A percentile compares a stretch with the other conserved stretches of the same genome.
These are phyloP conservation scores for Tetragnatha montana DNA, from an alignment of 2,888 invertebrate genomes.

Conservation along the genomic window DNA sequence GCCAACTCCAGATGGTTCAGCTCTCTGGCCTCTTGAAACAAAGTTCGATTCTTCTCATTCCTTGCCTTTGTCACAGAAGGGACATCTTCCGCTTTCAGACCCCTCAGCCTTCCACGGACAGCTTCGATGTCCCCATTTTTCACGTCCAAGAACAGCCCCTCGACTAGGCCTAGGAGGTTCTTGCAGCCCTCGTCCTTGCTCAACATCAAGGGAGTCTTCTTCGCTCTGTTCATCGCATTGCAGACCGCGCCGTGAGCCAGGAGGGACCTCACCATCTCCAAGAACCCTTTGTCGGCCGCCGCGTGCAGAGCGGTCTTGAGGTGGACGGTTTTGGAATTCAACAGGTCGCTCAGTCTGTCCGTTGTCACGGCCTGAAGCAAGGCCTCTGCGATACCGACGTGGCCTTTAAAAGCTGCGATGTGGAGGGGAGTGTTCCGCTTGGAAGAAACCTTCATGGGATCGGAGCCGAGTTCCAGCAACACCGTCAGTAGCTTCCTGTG, in stretches of 20 bases:
- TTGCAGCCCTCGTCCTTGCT: neutral
- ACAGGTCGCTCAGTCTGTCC: neutral
- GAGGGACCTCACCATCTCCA: neutral
- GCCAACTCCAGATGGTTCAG: neutral
- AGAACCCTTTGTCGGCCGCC: neutral
- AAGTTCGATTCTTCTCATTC: neutral
- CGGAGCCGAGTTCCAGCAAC: neutral
- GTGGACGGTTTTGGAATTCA: neutral
- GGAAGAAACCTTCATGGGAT: neutral
- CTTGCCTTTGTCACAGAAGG: neutral
- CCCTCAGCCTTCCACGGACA: neutral
- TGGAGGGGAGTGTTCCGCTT: neutral
- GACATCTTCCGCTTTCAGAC: neutral
- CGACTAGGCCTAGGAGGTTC: neutral
- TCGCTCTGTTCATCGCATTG: neutral
- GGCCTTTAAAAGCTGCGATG: neutral
- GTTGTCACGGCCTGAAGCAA: neutral
- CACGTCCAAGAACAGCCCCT: neutral
- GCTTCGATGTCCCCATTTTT: neutral
- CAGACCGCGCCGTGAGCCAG: slow-evolving; percentile 3
- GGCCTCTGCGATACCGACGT: neutral
- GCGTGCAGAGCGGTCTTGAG: neutral
- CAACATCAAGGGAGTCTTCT: neutral
- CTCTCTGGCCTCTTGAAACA: neutral
- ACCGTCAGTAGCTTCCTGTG: neutral